Base-by-base conservation (phyloP, 92 coral and sea anemone genomes). In the Epizoanthus scotinus region DNA sequence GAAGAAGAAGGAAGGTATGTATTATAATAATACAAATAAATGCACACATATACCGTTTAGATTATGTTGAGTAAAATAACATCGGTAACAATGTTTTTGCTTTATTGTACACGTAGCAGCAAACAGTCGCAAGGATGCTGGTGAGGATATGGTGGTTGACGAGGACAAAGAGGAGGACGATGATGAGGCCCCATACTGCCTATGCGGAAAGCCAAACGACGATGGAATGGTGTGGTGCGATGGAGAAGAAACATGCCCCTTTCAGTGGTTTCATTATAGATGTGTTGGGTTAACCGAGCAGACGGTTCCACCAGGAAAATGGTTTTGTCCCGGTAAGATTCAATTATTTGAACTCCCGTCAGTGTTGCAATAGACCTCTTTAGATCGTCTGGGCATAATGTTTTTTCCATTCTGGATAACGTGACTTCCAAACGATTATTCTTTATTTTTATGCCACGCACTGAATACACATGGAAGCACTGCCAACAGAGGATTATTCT, bases 291-390 rank as follows among this genome's bases (percentile, higher is more conserved):
- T 87, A 36, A 87, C 80, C 3, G 77, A 72, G 22, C 83, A 66
- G 17, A 87, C 81, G 63, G 79, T 87, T 61, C 87, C 90, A 60
- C 67, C 81, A 67, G 84, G 87, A 84, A 83, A 87, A 62, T 87
- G 90, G 91, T 87, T 77, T 83, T 87, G 91, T 42, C 75, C 87
- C 50, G 79, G 87, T 82, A 69, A 82, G 86, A n/a, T n/a, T n/a
- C n/a, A n/a, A n/a, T n/a, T n/a, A n/a, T n/a, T n/a, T n/a, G n/a
- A n/a, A n/a, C n/a, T n/a, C n/a, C n/a, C n/a, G n/a, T n/a, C n/a
- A n/a, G n/a, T n/a, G n/a, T n/a, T n/a, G n/a, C n/a, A n/a, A n/a
- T n/a, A n/a, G n/a, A n/a, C n/a, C n/a, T n/a, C n/a, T n/a, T n/a
- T n/a, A n/a, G n/a, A n/a, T n/a, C n/a, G n/a, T n/a, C n/a, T n/a